Base-by-base conservation (phyloP, 2,888 invertebrate species). In the Pyrrhia umbra region DNA sequence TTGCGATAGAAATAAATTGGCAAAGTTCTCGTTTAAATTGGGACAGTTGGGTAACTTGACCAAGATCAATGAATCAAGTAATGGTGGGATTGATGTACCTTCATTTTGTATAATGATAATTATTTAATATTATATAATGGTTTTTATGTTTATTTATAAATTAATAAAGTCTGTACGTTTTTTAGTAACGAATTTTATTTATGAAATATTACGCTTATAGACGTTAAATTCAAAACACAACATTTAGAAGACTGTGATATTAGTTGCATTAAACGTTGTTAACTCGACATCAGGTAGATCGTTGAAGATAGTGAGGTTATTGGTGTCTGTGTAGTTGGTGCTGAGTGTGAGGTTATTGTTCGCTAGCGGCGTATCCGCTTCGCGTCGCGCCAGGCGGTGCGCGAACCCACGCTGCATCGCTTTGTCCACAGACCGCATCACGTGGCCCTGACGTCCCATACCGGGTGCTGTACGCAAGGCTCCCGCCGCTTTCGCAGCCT, bases 381-480 rank as follows among this genome's bases (percentile, higher is more conserved):
- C 87, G 2, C 91, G 84, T 2, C 89, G 84, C 3, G 85, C 61
- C 18, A 89, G 27, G 0, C 88, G 80, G 37, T 88, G 90, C 0
- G 87, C 85, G 40, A 90, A 86, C 2, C 89, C 88, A 5, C 88
- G 81, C 34, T 83, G 78, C 27, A 89, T 73, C 0, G 86, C 88
- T 58, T 81, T 85, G 64, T 89, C 87, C 0, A 91, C 62, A 1
- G 91, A 88, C 0, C 89, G 83, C 87, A 92, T 77, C 30, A 87
- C 83, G 39, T 77, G 68, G 6, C 81, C 70, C 37, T 51, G 15
- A 54, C 69, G 52, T 0, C 18, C 46, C 9, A 56, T 55, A 37
- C 62, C 66, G 4, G 68, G 70, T 0, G 83, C 88, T 3, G 87
- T 80, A 5, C 90, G 85, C 40, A 86, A 47, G 0, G 84, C 85